These are phyloP conservation scores for Ailurus styani DNA, from an alignment of 2,113 vertebrate genomes.

Conservation along the genomic window DNA sequence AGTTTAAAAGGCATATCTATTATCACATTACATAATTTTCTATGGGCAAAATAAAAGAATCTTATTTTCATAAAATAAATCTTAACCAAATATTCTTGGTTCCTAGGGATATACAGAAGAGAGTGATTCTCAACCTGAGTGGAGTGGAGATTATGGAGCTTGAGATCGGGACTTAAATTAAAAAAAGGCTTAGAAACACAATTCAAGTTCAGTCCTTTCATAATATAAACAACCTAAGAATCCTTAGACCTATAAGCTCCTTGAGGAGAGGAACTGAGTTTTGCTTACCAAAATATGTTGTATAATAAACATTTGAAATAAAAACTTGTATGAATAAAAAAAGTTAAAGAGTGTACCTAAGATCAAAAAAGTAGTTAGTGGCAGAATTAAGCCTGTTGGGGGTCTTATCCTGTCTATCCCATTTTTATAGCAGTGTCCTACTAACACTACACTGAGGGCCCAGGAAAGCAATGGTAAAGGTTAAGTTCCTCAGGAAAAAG, in stretches of 20 bases:
- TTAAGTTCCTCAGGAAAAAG: background rate
- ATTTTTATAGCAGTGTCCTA: background rate
- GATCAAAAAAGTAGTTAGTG: background rate
- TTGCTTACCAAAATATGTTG: background rate
- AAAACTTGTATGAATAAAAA: background rate
- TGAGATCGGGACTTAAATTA: background rate
- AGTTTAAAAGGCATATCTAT: background rate
- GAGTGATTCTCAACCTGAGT: background rate
- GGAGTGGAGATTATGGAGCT: background rate
- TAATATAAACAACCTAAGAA: background rate
- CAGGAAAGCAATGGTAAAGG: background rate
- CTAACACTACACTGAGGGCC: background rate
- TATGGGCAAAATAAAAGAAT: background rate
- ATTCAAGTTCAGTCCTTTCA: background rate
- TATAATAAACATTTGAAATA: background rate
- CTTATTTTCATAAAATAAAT: constrained; percentile 6
- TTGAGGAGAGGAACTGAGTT: background rate
- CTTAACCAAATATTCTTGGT: background rate
- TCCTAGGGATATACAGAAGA: background rate
- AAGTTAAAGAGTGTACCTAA: background rate
- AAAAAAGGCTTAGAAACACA: background rate
- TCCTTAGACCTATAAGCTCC: background rate
- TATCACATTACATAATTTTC: background rate
- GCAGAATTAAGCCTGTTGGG: background rate
- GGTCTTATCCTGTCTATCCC: background rate